Evolutionary conservation across 2,888 invertebrate species (phyloP), one percentile per base, ranked within the genome.

Genomic region (Liposcelis brunnea): DNA sequence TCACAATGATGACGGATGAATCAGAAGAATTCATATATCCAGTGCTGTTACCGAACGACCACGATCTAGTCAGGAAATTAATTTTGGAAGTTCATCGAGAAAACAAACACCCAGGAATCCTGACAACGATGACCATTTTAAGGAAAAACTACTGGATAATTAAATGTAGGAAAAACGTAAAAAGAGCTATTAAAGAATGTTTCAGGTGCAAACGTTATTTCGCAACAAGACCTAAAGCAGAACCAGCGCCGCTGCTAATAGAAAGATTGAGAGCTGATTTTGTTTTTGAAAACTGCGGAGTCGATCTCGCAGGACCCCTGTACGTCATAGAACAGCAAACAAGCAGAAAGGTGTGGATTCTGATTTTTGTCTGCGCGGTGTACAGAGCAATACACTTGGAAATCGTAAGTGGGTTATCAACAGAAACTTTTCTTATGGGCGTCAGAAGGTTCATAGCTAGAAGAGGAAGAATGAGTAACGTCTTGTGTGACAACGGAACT

Each of bases 271-370:
- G 52, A 10, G 51, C 55, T 46, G 53, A 55, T 4, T 21, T 42
- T 4, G 49, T 50, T 12, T 58, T 60, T 52, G 58, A 59, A 46
- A 48, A 57, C 2, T 49, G 49, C 2, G 62, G 59, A 4, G 50
- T 63, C 1, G 61, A 62, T 48, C 53, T 62, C 34, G 54, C 57
- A 2, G 63, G 64, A 0, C 62, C 63, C 1, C 37, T 63, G n/a
- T 50, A 43, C 19, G 45, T 59, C 8, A n/a, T n/a, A n/a, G n/a
- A n/a, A 12, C n/a, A n/a, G n/a, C n/a, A n/a, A n/a, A n/a, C n/a
- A n/a, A n/a, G n/a, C n/a, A n/a, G n/a, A 12, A 57, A 59, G 42
- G 53, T 49, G 4, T 63, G 57, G 56, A 52, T 64, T 11, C 50
- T 52, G 10, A 32, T 65, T 4, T 58, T 56, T 46, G 62, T 62